Evolutionary conservation across 2,113 vertebrate species (phyloP).

Genomic region (Carlito syrichta): DNA sequence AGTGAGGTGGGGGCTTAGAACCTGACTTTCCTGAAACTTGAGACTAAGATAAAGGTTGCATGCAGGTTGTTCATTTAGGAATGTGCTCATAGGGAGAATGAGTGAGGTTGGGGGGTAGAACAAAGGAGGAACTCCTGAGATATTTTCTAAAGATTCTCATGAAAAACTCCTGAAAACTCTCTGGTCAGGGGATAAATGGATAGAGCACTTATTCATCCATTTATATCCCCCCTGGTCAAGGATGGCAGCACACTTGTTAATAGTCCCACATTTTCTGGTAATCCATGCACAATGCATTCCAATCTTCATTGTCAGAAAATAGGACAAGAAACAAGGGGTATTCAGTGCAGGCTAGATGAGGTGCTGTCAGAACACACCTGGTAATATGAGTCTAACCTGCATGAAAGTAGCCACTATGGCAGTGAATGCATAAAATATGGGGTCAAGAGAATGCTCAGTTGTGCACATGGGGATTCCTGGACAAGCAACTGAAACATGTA

Average conservation of each 20-base stretch:
- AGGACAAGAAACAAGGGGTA: neutral
- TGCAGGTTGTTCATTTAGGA: neutral
- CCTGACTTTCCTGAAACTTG: neutral
- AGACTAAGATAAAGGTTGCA: neutral
- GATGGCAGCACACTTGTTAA: neutral
- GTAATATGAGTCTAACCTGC: neutral
- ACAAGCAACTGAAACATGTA: neutral
- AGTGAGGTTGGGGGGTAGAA: neutral
- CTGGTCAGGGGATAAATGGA: neutral
- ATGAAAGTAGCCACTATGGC: neutral
- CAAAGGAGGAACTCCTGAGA: neutral
- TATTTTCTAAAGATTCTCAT: neutral
- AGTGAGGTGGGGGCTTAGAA: neutral
- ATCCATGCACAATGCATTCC: neutral
- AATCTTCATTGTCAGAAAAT: neutral
- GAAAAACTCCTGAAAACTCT: neutral
- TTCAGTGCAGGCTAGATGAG: neutral
- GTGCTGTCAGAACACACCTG: neutral
- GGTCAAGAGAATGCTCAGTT: neutral
- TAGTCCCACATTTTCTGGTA: neutral
- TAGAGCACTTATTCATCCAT: neutral
- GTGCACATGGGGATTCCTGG: neutral
- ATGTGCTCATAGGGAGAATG: neutral
- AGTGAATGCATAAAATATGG: neutral
- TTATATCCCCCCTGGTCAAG: neutral